phyloP scores from a whole-genome alignment of 2,888 invertebrate genomes.

The Drosophila demipolita region DNA sequence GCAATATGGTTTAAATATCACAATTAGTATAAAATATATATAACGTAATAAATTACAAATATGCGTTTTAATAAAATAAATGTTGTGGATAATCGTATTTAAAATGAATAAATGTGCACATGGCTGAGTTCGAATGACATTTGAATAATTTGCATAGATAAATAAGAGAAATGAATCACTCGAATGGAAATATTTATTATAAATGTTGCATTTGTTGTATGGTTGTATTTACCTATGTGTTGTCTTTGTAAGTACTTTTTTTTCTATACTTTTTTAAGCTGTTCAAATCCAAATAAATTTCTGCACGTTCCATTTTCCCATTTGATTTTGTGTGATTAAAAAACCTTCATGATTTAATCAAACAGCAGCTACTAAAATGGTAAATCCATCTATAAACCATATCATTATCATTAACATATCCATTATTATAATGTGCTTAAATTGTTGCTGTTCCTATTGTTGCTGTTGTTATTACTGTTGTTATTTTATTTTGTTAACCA shows the following conservation, averaged over 20 bases:
- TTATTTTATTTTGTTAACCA: conserved; percentile 61
- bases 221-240: conserved; percentile 4
- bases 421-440: conserved; percentile 49
- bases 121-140: conserved; percentile 18
- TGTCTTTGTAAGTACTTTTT: not conserved
- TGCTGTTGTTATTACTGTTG: conserved; percentile 36
- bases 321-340: conserved; percentile 12
- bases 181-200: not conserved
- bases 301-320: conserved; percentile 26
- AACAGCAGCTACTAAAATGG: no score
- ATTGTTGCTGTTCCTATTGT: conserved; percentile 37
- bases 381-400: conserved; percentile 18
- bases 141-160: conserved; percentile 24
- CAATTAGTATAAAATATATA: conserved; percentile 3
- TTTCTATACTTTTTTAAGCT: not conserved
- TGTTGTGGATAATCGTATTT: conserved; percentile 16
- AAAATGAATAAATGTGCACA: conserved; percentile 12
- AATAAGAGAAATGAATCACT: conserved; percentile 18
- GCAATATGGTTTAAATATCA: conserved; percentile 15
- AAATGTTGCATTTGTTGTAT: conserved; percentile 9
- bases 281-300: conserved; percentile 9
- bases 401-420: conserved; percentile 26
- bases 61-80: not conserved
- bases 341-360: conserved; percentile 13
- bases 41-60: not conserved